These are phyloP conservation scores for Xiphophorus maculatus DNA, from an alignment of 2,113 vertebrate genomes.

Conservation along the genomic window DNA sequence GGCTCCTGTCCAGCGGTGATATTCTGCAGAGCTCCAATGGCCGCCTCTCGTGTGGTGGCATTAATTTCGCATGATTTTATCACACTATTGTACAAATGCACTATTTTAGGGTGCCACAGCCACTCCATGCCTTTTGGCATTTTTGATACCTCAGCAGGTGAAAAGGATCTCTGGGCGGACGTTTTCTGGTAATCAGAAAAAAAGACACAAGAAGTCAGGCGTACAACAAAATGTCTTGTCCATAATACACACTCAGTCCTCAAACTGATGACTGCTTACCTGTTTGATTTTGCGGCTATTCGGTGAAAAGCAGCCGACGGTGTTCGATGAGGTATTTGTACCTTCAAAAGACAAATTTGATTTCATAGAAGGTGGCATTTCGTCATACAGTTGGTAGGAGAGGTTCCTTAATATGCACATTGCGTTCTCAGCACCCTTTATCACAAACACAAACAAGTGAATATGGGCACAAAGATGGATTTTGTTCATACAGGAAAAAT, in stretches of 20 bases:
- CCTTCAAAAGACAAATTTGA: fast-evolving
- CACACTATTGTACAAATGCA: conserved; percentile 85
- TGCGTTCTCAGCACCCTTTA: conserved; percentile 90
- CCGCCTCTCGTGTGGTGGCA: conserved; percentile 87
- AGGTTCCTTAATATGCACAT: conserved; percentile 94
- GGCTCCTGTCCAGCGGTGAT: conserved; percentile 91
- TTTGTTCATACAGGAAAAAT: background rate
- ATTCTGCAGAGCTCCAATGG: conserved; percentile 93
- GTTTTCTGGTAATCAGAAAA: conserved; percentile 66
- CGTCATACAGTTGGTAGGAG: conserved; percentile 91
- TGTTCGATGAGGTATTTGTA: too few species aligned
- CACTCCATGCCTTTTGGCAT: conserved; percentile 88
- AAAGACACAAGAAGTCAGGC: background rate
- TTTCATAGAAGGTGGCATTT: conserved; percentile 84
- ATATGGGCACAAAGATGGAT: background rate
- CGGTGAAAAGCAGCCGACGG: conserved; percentile 92
- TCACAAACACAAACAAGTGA: conserved; percentile 14
- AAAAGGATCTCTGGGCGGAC: conserved; percentile 77
- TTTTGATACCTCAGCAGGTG: conserved; percentile 86
- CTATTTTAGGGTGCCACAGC: conserved; percentile 93
- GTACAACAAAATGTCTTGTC: background rate
- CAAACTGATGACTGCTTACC: conserved; percentile 67
- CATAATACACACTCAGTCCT: background rate
- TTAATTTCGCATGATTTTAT: conserved; percentile 85
- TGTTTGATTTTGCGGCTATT: conserved; percentile 89